phyloP scores from a whole-genome alignment of 2,113 vertebrate species.

The Oxygymnocypris stewartii region DNA sequence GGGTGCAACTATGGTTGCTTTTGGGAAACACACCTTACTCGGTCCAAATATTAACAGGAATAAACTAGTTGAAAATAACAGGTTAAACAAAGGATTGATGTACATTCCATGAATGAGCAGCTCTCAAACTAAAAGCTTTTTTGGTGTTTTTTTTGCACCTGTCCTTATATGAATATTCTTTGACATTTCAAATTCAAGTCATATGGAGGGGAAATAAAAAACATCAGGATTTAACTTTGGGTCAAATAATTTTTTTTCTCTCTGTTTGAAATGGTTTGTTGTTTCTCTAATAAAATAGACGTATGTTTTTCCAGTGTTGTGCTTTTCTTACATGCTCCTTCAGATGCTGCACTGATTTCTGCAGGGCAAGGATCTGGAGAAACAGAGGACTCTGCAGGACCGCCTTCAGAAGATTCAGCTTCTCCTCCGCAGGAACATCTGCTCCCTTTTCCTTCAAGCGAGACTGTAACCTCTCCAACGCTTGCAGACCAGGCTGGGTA shows the following conservation, averaged over 20 bases:
- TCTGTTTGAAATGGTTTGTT: background rate
- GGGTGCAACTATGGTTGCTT: no score
- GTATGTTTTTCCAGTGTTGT: background rate
- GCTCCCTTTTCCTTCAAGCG: constrained; percentile 91
- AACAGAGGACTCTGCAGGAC: constrained; percentile 98
- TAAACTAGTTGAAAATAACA: background rate
- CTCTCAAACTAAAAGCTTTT: background rate
- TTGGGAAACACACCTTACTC: no score
- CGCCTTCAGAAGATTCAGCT: constrained; percentile 86
- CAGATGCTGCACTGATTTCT: constrained; percentile 89
- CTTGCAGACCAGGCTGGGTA: constrained; percentile 90
- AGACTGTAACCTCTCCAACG: constrained; percentile 90
- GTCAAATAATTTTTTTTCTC: background rate
- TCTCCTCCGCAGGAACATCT: constrained; percentile 87
- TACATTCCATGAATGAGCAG: background rate
- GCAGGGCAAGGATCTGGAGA: constrained; percentile 91
- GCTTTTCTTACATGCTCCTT: constrained; percentile 84
- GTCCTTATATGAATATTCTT: background rate
- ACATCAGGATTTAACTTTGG: no score
- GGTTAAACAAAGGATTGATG: background rate
- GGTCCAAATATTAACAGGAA: background rate
- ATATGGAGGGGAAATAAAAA: background rate
- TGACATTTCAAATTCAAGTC: background rate
- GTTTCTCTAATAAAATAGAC: background rate
- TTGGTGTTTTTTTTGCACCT: background rate